phyloP scores from a whole-genome alignment of 1,140 invertebrate genomes.

The Orius insidiosus region DNA sequence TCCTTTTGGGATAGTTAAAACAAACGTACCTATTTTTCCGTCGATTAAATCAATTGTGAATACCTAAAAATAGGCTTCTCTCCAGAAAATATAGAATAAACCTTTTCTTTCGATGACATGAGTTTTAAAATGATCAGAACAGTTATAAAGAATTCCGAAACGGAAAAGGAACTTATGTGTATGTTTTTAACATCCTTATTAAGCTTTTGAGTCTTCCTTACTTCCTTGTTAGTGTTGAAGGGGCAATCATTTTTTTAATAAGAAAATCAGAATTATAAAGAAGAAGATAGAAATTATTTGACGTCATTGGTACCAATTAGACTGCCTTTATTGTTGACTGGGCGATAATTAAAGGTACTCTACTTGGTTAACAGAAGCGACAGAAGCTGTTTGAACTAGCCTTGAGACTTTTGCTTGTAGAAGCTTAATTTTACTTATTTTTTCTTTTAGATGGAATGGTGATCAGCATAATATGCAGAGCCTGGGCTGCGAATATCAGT shows the following conservation, averaged over 20 bases:
- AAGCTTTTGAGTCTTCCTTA: no score
- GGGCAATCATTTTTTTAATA: not conserved
- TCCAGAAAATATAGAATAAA: no score
- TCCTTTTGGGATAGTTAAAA: no score
- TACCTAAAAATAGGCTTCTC: no score
- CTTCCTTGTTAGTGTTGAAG: not conserved
- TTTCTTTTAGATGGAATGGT: slow-evolving; percentile 56
- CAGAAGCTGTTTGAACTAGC: not conserved
- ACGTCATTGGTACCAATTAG: no score
- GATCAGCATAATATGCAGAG: slow-evolving; percentile 90
- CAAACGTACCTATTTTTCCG: no score
- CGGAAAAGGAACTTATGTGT: no score
- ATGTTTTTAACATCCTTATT: no score
- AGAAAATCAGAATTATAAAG: not conserved
- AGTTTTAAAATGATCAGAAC: no score
- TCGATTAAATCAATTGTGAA: no score
- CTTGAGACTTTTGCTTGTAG: no score
- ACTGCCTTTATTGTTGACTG: not conserved
- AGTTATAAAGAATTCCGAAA: not conserved
- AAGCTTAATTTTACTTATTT: slow-evolving; percentile 3
- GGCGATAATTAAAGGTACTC: not conserved
- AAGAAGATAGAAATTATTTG: not conserved
- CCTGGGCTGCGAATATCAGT: slow-evolving; percentile 83
- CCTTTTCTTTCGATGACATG: no score
- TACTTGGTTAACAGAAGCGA: not conserved